Percentiles rank a stretch among this genome's conserved stretches.
These are phyloP conservation scores for Buceros bicornis DNA, from an alignment of 2,797 vertebrate species.

Conservation along the genomic window DNA sequence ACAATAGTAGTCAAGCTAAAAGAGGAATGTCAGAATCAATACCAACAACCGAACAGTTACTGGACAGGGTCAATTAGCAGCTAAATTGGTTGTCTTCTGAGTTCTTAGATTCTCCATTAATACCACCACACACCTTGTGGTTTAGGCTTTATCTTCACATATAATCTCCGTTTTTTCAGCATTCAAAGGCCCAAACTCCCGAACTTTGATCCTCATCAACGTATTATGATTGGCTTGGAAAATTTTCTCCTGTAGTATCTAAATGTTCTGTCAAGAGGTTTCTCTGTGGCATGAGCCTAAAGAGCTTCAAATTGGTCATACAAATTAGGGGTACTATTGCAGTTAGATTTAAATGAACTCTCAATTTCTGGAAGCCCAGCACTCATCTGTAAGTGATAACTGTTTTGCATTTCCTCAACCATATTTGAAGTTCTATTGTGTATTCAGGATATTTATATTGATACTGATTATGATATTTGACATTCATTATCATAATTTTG, in stretches of 20 bases:
- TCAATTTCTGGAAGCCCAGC: neutral
- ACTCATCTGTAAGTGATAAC: neutral
- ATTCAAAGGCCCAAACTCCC: neutral
- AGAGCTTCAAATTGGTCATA: neutral
- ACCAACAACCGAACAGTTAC: neutral
- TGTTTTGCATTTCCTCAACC: neutral
- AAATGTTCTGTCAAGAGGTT: neutral
- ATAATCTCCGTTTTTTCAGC: neutral
- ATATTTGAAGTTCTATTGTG: neutral
- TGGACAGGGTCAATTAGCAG: slow-evolving; percentile 5
- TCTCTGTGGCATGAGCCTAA: neutral
- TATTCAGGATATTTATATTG: too few relatives aligned
- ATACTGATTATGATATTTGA: too few relatives aligned
- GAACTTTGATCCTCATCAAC: neutral
- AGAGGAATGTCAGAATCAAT: neutral
- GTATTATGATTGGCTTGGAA: neutral
- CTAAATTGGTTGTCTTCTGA: neutral
- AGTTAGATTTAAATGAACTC: neutral
- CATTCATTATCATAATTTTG: neutral
- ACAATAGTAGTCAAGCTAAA: neutral
- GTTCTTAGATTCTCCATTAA: neutral
- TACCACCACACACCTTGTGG: neutral
- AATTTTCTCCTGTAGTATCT: neutral
- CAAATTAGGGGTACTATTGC: neutral
- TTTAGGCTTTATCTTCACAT: neutral